Percentiles rank a stretch among this genome's conserved stretches.
These are phyloP conservation scores for Chiloscyllium punctatum DNA, from an alignment of 2,797 vertebrate genomes.

Conservation along the genomic window DNA sequence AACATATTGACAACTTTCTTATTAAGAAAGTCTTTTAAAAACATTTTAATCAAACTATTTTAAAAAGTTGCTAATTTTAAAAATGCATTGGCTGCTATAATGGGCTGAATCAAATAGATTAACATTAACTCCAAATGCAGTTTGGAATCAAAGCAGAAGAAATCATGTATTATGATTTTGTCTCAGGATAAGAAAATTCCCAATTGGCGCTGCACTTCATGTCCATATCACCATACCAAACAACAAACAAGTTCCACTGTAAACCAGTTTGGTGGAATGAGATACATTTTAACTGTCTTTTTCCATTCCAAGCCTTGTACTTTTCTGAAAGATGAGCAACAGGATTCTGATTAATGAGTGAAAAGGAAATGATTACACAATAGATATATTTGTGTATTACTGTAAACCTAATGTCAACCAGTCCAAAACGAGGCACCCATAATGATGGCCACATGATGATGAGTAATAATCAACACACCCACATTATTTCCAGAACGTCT, in stretches of 20 bases:
- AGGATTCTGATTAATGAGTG: neutral
- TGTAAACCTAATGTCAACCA: neutral
- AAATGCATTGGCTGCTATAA: neutral
- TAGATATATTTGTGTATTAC: neutral
- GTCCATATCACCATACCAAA: neutral
- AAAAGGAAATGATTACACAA: constrained; percentile 13
- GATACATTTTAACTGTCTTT: neutral
- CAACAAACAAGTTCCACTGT: neutral
- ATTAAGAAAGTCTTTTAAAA: neutral
- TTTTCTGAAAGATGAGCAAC: neutral
- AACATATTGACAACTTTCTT: neutral
- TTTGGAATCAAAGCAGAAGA: neutral
- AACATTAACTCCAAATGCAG: neutral
- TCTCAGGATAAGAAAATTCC: neutral
- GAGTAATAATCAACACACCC: constrained; percentile 26
- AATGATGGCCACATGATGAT: constrained; percentile 23
- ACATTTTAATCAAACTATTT: too few species aligned
- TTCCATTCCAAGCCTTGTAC: neutral
- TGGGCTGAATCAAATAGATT: neutral
- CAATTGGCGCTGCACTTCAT: neutral
- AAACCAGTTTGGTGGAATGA: neutral
- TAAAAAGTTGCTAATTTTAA: neutral
- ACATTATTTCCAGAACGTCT: constrained; percentile 26
- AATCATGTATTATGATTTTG: neutral
- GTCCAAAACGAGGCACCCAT: neutral